Evolutionary conservation across 1,140 invertebrate species (phyloP), one percentile per base, ranked within the genome.

Genomic region (Medauroidea extradentata): DNA sequence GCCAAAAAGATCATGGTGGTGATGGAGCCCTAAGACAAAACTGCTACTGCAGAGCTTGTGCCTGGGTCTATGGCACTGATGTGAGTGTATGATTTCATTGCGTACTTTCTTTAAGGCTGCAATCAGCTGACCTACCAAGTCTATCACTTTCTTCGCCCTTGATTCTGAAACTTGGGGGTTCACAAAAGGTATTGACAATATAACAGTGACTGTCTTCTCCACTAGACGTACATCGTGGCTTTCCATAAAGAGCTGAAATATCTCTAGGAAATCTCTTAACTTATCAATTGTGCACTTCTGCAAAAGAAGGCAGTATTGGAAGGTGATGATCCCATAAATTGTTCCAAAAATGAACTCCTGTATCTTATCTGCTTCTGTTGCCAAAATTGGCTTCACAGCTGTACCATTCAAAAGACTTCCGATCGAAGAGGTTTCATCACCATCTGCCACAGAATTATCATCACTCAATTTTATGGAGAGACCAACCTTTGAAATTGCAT

Each of bases 341-440:
- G 81, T 76, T 0, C 81, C 82, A 66, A 84, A 85, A 2, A 85
- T 75, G 62, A 81, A 85, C 67, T 83, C 82, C 53, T 84, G 79
- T n/a, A 53, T 48, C 18, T 59, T 44, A 25, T 52, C 16, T 13
- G 50, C 41, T 7, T 41, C 19, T n/a, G 18, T 25, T 50, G n/a
- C 48, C 14, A 27, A 50, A 19, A 50, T 23, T 50, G 48, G 16
- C 21, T 25, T 50, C 14, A 23, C 14, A 50, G 5, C 29, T 34
- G 29, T 34, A 11, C 29, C 29, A 34, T 34, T 34, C 29, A 34
- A 34, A 34, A 34, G 11, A 34, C 29, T 34, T 34, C 29, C 29
- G 11, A 11, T 24, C 18, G 2, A 41, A 9, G 43, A 21, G 21
- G 39, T 43, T 9, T 18, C 16, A 21, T 25, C 21, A 18, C 27